phyloP scores from a whole-genome alignment of 23 tunicate species.

The Oikopleura albicans region DNA sequence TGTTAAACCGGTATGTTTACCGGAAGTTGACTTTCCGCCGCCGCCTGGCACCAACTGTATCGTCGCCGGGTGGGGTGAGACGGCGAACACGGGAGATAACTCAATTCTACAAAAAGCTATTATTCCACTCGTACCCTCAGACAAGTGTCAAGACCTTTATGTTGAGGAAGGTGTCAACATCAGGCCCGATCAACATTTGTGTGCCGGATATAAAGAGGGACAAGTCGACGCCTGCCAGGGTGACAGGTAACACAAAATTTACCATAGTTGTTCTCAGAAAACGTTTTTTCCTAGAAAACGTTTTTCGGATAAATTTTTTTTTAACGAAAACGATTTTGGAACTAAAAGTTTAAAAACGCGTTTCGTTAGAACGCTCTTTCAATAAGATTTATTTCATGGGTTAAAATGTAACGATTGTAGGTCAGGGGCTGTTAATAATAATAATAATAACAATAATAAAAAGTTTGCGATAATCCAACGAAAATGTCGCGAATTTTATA shows the following conservation, averaged over 20 bases:
- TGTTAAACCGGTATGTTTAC: not conserved
- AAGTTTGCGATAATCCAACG: too few species aligned
- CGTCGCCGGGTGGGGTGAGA: slow-evolving; percentile 15
- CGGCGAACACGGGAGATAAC: not conserved
- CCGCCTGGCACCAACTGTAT: slow-evolving; percentile 1
- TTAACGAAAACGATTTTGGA: too few species aligned
- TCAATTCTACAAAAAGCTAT: slow-evolving; percentile 11
- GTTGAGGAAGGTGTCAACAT: not conserved
- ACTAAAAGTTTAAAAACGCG: too few species aligned
- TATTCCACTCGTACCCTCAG: not conserved
- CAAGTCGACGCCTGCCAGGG: slow-evolving; percentile 17
- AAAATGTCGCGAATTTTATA: too few species aligned
- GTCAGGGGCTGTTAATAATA: too few species aligned
- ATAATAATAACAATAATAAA: too few species aligned
- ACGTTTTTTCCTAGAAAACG: too few species aligned
- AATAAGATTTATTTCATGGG: too few species aligned
- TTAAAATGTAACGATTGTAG: too few species aligned
- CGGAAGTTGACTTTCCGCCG: slow-evolving; percentile 5
- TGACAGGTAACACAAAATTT: slow-evolving; percentile 12
- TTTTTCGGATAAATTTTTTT: too few species aligned
- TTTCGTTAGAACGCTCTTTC: too few species aligned
- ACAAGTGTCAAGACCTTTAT: not conserved
- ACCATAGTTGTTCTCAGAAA: too few species aligned
- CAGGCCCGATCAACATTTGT: not conserved
- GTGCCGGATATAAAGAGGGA: slow-evolving; percentile 3